phyloP scores from a whole-genome alignment of 2,113 vertebrate species.

The Rhinolophus ferrumequinum region DNA sequence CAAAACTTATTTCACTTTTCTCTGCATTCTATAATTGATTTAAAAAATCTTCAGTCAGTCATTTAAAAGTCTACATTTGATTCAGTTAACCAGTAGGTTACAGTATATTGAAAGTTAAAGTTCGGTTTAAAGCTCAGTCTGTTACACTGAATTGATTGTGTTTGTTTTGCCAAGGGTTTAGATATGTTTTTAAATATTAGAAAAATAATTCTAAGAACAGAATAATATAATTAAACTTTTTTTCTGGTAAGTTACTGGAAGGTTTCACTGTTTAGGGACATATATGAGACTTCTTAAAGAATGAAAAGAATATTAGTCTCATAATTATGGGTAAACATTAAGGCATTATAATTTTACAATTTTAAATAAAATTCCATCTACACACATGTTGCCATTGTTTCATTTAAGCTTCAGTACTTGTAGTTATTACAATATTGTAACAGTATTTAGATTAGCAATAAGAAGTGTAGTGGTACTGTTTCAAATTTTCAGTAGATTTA shows the following conservation, averaged over 20 bases:
- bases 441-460: constrained; percentile 80
- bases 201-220: constrained; percentile 66
- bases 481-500: constrained; percentile 80
- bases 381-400: constrained; percentile 72
- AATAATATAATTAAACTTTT: constrained; percentile 68
- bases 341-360: constrained; percentile 68
- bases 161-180: constrained; percentile 75
- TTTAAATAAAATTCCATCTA: constrained; percentile 72
- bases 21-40: constrained; percentile 62
- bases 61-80: constrained; percentile 68
- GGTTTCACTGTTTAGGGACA: constrained; percentile 60
- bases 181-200: constrained; percentile 69
- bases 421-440: constrained; percentile 53
- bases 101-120: constrained; percentile 76
- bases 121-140: constrained; percentile 75
- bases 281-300: constrained; percentile 67
- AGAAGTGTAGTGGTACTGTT: constrained; percentile 80
- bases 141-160: constrained; percentile 76
- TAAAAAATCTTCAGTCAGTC: constrained; percentile 68
- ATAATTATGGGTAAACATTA: constrained; percentile 64
- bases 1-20: constrained; percentile 69
- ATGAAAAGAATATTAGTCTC: constrained; percentile 67
- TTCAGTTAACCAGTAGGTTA: constrained; percentile 63
- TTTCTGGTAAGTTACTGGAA: constrained; percentile 70
- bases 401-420: constrained; percentile 67